Base-by-base conservation (phyloP, 2,797 vertebrate species). In the Enteromius viviparus region DNA sequence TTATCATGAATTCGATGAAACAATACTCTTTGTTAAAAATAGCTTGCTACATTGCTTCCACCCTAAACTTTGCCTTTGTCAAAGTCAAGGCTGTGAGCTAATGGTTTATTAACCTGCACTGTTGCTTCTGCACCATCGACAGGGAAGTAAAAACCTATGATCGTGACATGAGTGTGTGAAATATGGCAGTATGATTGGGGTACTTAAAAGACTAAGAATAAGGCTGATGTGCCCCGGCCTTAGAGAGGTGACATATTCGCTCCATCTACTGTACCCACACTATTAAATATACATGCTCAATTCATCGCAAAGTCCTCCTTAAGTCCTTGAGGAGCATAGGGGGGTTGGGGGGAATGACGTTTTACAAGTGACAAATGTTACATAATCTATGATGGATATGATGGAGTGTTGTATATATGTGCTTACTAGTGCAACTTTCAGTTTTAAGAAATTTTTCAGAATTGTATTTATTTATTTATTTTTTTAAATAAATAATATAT, bases 81-180 rank as follows among this genome's bases (percentile, higher is more conserved):
- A 90, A 83, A 85, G 88, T 86, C 85, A 86, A 60, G 89, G 83
- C 84, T 70, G 87, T 85, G 87, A 53, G 84, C 65, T 93, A 93
- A 95, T 91, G 93, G 92, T 93, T 92, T 94, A 96, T 96, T 96
- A 96, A 96, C 95, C 95, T 95, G 92, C 89, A 80, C 85, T 93
- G 94, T 94, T 94, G 90, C 92, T 82, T 85, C 92, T 93, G 90
- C 92, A 91, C 94, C 89, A 90, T 92, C 92, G 91, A 92, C 93
- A 91, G 90, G 90, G 92, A 90, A 93, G 92, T 93, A 94, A 96
- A 94, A 94, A 95, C 90, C 93, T 93, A 93, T 90, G 91, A 93
- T 92, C 91, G 92, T 93, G 94, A 95, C 95, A 91, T 93, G 93
- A 93, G 92, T 94, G 95, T 95, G 94, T 94, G 92, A 93, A 94